Percentiles rank a stretch among this genome's conserved stretches.
These are phyloP conservation scores for Chiloscyllium punctatum DNA, from an alignment of 2,797 vertebrate species.

Conservation along the genomic window DNA sequence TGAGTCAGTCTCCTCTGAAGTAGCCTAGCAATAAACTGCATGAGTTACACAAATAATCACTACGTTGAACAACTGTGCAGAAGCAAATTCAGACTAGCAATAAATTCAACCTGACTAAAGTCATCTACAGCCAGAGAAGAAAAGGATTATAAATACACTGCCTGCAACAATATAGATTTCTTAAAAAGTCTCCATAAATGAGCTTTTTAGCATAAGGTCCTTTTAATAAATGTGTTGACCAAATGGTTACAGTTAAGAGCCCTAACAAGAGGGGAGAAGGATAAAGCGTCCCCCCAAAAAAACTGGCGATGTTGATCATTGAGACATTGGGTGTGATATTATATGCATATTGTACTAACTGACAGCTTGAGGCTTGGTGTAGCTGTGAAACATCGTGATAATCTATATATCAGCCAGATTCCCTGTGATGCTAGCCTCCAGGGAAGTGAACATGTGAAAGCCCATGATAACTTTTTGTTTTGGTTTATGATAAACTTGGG, in stretches of 20 bases:
- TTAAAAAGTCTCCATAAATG: not conserved
- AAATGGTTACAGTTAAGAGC: not conserved
- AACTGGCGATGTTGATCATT: not conserved
- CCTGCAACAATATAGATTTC: not conserved
- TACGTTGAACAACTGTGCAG: not conserved
- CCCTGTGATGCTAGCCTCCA: not conserved
- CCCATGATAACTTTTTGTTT: not conserved
- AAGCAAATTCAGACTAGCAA: not conserved
- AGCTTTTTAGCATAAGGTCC: not conserved
- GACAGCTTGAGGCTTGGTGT: not conserved
- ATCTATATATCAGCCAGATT: not conserved
- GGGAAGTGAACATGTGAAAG: not conserved
- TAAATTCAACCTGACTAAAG: not conserved
- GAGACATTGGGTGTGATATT: not conserved
- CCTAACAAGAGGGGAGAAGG: not conserved
- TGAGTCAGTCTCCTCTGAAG: not conserved
- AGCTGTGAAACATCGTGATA: not conserved
- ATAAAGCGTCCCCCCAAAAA: not conserved
- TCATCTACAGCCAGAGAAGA: not conserved
- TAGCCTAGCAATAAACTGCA: not conserved
- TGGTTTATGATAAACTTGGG: not conserved
- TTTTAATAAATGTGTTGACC: not conserved
- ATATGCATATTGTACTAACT: not conserved
- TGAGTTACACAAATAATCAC: not conserved
- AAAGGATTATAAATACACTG: not conserved